Percentiles rank a stretch among this genome's conserved stretches.
These are phyloP conservation scores for Pollenia griseotomentosa DNA, from an alignment of 2,888 invertebrate species.

Conservation along the genomic window DNA sequence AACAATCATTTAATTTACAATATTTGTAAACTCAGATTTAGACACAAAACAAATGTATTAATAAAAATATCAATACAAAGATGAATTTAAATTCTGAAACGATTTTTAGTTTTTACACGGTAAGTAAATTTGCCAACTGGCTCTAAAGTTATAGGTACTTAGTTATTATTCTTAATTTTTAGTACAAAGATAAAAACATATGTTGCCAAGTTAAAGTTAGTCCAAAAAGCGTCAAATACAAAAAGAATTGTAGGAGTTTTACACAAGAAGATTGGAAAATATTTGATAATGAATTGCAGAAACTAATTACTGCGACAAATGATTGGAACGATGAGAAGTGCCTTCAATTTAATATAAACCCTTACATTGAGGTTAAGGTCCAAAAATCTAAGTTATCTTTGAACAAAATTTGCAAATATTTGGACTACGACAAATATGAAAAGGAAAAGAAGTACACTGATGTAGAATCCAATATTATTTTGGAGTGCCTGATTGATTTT, in stretches of 20 bases:
- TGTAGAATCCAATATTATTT: background rate
- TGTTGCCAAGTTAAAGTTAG: constrained; percentile 55
- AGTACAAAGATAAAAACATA: constrained; percentile 50
- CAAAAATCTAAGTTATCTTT: constrained; percentile 45
- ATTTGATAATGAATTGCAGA: constrained; percentile 55
- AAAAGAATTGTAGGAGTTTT: constrained; percentile 53
- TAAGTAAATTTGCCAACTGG: background rate
- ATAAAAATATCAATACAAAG: background rate
- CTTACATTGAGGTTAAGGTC: constrained; percentile 46
- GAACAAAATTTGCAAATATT: constrained; percentile 36
- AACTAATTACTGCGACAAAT: constrained; percentile 9
- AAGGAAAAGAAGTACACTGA: background rate
- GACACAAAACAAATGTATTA: constrained; percentile 5
- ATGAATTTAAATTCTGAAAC: constrained; percentile 56
- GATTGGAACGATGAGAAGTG: constrained; percentile 16
- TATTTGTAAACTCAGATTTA: background rate
- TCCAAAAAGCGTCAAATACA: background rate
- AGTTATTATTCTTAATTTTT: constrained; percentile 7
- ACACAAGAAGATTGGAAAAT: constrained; percentile 47
- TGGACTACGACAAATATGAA: background rate
- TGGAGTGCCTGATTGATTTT: constrained; percentile 56
- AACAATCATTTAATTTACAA: too few species aligned
- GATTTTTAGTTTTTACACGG: constrained; percentile 49
- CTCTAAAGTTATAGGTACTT: background rate
- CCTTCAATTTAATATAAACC: constrained; percentile 43